Base-by-base conservation (phyloP, 37 sponge, comb jelly and placozoan genomes). In the Oscarella lobularis region DNA sequence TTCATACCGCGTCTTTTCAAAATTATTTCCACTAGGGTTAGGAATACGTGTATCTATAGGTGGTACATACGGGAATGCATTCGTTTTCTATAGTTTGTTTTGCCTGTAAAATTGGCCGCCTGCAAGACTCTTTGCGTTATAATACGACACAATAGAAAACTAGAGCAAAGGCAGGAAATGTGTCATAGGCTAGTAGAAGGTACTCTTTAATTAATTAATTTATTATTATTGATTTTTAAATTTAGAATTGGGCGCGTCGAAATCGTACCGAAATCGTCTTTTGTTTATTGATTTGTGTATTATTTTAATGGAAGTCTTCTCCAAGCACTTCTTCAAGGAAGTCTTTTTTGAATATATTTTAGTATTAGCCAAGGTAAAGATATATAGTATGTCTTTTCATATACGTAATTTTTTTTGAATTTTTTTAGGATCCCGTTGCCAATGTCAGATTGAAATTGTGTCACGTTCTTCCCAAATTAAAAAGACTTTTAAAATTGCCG, bases 91-190 rank as follows among this genome's bases (percentile, higher is more conserved):
- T 71, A 90, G 91, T 79, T 30, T 70, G 91, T 87, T 3, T 37
- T 81, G 4, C 92, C 92, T 39, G 88, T 91, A 37, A 87, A 85
- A 79, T 36, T 75, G 1, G 80, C 88, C 9, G 88, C 92, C 66
- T 36, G 66, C 3, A 31, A 40, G 0, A 78, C 88, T 34, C 80
- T 85, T 14, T 82, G 82, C 31, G 1, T 73, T 9, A 77, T 79
- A 39, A 77, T 87, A 0, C 74, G 79, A 20, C 33, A 79, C 72
- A 78, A 80, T 30, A 67, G 85, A 34, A 84, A 48, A 72, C 36
- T 66, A 31, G 92, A 91, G 38, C 84, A 87, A 38, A 33, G 88
- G 36, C 36, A 81, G 29, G 85, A 84, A 3, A 37, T 91, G 9
- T 79, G 80, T 39, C 6, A 35, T 1, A 35, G 78, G 66, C 30